Base-by-base conservation (phyloP, 2,797 vertebrate genomes). In the Lophius americanus region DNA sequence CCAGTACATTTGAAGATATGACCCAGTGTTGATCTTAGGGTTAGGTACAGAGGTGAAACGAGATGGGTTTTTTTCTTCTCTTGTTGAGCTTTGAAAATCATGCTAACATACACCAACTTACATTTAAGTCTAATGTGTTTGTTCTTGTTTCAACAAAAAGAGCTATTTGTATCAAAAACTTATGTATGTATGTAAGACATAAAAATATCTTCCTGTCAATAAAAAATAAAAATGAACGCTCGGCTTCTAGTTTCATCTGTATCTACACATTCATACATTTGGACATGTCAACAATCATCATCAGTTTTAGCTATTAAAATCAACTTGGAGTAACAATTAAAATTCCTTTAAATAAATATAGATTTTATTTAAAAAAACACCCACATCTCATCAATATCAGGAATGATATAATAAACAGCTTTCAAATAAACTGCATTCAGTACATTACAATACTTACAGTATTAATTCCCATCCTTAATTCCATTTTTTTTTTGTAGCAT, bases 361-460 rank as follows among this genome's bases (percentile, higher is more conserved):
- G 94, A 96, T 98, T 99, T 99, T 99, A 99, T 98, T 99, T 95
- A 96, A 98, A 97, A 98, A 97, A 97, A 97, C 96, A 98, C 96
- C 96, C 96, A 98, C 95, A 98, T 96, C 93, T 97, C 94, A 95
- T 96, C 94, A 88, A 98, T 96, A 95, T 97, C 95, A 96, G 98
- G 97, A 99, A 99, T 99, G 98, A 97, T 99, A 98, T 96, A 96
- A 98, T 98, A 96, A 97, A 98, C 96, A 98, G 95, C 96, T 99
- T 98, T 98, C 94, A 96, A 95, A 98, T 98, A 96, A 96, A 96
- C 95, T 96, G 97, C 95, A 96, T 96, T 94, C 95, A 95, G 95
- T 97, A 98, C 96, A 98, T 97, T 98, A 98, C 96, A 98, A 96
- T 99, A 98, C 95, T 98, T 99, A 98, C 96, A 99, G 95, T 98